Base-by-base conservation (phyloP, 2,113 vertebrate genomes). In the Nansenia antarctica region DNA sequence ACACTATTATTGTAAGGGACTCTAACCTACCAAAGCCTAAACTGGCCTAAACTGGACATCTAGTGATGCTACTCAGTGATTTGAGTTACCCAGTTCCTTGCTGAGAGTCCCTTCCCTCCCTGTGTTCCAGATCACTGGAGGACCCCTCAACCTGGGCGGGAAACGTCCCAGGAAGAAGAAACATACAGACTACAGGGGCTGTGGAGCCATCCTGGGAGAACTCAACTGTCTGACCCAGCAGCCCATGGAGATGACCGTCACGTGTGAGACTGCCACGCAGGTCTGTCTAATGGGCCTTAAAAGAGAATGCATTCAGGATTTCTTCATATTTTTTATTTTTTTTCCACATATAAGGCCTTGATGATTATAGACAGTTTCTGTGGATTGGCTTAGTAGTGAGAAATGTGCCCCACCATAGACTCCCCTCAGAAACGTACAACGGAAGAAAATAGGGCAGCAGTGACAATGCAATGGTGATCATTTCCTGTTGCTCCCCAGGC, bases 211-310 rank as follows among this genome's bases (percentile, higher is more conserved):
- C 70, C 78, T 83, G 76, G 85, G 76, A 75, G 90, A 91, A 47
- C 1, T 91, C 55, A 92, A 89, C 67, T 88, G 76, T 12, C 62
- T 90, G 65, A 80, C 70, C 2, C 73, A 86, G 32, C 20, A 85
- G 68, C 80, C 75, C 54, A 86, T 83, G 74, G 73, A 85, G 67
- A 82, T 74, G 29, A 73, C 72, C 39, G 72, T 84, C 61, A 82
- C 54, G 53, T 85, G 73, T 54, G 61, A 82, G 81, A 90, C 84
- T 22, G 76, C 85, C 53, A 87, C 75, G 3, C 85, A 90, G 69
- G 78, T 88, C 30, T 49, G 3, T 15, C 45, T 49, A 22, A 15
- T 49, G 15, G n/a, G n/a, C n/a, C n/a, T n/a, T n/a, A n/a, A n/a
- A n/a, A n/a, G n/a, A n/a, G n/a, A n/a, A n/a, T n/a, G n/a, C n/a